Base-by-base conservation (phyloP, 2,888 invertebrate genomes). In the Netelia fuscicornis region DNA sequence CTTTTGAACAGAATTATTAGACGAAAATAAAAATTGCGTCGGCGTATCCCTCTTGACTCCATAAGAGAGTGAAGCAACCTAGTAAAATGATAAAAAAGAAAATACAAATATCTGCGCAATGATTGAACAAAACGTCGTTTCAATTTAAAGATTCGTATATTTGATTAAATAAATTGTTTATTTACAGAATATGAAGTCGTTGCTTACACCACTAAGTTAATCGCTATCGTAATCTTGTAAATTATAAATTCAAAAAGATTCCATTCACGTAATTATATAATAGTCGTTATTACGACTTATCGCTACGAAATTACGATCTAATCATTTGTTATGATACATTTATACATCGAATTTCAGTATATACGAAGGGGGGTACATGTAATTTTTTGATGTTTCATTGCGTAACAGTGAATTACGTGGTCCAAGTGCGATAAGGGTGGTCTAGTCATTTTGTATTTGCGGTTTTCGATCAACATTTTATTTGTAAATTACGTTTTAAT, bases 311-410 rank as follows among this genome's bases (percentile, higher is more conserved):
- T 23, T 37, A 48, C 64, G 70, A 64, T 78, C 52, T 75, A 65
- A 65, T 78, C 58, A 83, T 85, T 54, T 13, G 30, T 77, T 91
- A 90, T 91, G 10, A 83, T 91, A 91, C 91, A 91, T 90, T 89
- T 91, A 88, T 91, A 90, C 90, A 91, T 75, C 86, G 76, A 85
- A 64, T 81, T 84, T 76, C 48, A 83, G 82, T 81, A 70, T 65
- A 20, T 72, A 37, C 6, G 17, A 3, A 9, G 58, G 20, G 30
- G 58, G 20, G 30, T 30, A 74, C 48, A 67, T 20, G 11, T 54
- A 56, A 52, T 60, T 60, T 58, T 20, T 20, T 58, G 2, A 6
- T 37, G 37, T 58, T 9, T 58, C 58, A 82, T 30, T 67, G 48
- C 56, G 20, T 58, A 37, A 30, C 13, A 30, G n/a, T 23, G 42